These are phyloP conservation scores for Lepidocyrtinus sp. DNA, from an alignment of 2,888 invertebrate species.

Conservation along the genomic window DNA sequence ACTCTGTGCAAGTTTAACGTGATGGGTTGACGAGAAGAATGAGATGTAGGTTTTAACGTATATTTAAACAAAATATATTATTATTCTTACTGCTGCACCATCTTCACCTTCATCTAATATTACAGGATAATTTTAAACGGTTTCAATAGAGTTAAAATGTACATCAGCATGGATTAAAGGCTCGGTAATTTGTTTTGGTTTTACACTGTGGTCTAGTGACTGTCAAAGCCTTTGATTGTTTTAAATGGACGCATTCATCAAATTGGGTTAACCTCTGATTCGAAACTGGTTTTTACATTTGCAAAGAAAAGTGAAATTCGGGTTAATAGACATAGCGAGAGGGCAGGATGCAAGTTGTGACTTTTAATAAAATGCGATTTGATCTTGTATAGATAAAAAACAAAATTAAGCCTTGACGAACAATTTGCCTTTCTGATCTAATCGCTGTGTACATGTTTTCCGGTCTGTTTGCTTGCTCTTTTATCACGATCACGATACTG, in stretches of 20 bases:
- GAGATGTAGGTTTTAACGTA: not conserved
- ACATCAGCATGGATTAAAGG: not conserved
- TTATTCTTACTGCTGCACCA: slow-evolving; percentile 38
- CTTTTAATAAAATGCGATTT: slow-evolving; percentile 33
- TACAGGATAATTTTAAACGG: not conserved
- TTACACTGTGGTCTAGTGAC: no score
- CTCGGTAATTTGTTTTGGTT: not conserved
- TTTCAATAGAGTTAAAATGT: not conserved
- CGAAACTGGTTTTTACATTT: not conserved
- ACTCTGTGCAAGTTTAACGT: no score
- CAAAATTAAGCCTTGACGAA: slow-evolving; percentile 31
- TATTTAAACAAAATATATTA: not conserved
- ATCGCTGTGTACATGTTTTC: slow-evolving; percentile 31
- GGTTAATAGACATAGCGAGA: not conserved
- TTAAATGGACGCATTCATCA: no score
- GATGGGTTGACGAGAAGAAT: slow-evolving; percentile 15
- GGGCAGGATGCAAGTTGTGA: slow-evolving; percentile 47
- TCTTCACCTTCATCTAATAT: slow-evolving; percentile 47
- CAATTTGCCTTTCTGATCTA: slow-evolving; percentile 41
- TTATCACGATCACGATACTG: no score
- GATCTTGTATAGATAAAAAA: slow-evolving; percentile 20
- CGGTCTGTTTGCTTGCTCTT: not conserved
- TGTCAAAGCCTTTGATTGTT: no score
- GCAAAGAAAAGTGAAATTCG: not conserved
- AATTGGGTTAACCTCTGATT: not conserved